Conservation (phyloP, 2,888 invertebrate species). For the Synergus gifuensis region DNA sequence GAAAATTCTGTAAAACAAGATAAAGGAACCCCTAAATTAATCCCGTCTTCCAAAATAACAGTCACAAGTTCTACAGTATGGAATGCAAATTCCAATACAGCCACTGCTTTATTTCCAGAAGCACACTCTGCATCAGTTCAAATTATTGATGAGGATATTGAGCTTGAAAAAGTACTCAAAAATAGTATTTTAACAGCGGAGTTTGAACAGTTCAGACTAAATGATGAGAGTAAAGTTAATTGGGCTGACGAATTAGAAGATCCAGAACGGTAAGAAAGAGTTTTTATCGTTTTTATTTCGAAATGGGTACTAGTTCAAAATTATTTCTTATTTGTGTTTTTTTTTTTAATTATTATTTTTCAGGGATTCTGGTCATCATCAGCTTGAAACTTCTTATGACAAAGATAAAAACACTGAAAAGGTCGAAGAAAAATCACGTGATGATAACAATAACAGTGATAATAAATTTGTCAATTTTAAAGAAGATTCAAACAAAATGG, state of each 20-base stretch:
- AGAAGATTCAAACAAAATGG: conserved; percentile 31
- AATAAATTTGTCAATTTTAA: neutral
- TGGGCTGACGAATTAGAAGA: conserved; percentile 40
- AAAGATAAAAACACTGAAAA: neutral
- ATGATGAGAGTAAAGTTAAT: conserved; percentile 3
- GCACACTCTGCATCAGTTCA: neutral
- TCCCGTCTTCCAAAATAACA: neutral
- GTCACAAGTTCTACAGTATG: conserved; percentile 8
- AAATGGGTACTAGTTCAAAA: neutral
- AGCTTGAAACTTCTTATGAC: neutral
- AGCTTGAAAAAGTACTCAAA: neutral
- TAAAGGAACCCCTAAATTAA: neutral
- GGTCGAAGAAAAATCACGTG: neutral
- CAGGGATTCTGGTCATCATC: neutral
- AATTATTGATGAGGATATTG: neutral
- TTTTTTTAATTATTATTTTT: neutral
- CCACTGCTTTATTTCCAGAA: conserved; percentile 28
- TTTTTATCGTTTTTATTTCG: neutral
- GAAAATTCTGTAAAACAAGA: neutral
- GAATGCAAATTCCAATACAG: conserved; percentile 19
- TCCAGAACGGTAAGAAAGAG: neutral
- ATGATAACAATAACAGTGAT: conserved; percentile 17
- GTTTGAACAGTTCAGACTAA: conserved; percentile 2
- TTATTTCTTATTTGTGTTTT: neutral
- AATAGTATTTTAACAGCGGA: conserved; percentile 4